Evolutionary conservation across 2,888 invertebrate genomes (phyloP), one percentile per base, ranked within the genome.

Genomic region (Caenorhabditis plicata): DNA sequence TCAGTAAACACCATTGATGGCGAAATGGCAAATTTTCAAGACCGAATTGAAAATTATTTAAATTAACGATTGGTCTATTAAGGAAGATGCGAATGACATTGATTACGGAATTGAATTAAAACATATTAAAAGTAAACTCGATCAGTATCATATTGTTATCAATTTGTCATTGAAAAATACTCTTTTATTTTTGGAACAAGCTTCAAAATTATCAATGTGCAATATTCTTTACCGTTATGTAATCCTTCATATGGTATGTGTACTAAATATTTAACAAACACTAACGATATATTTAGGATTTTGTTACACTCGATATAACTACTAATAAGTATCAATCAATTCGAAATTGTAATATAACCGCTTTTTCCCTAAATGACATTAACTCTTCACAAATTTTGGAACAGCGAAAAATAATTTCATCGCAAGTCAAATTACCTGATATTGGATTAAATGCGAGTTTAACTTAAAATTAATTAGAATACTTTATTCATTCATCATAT

Each of bases 201-300:
- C 66, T 0, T 58, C 62, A 0, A 50, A 51, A 23, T 42, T 66
- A 46, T 55, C 58, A 22, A 66, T 66, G 66, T 66, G 66, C 32
- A 55, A 58, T 15, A 50, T 58, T 7, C 50, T 62, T 25, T 66
- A 66, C 27, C 58, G 63, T 43, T 66, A 63, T 44, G 51, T 63
- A 5, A 39, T 66, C 13, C 58, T 62, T 48, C 55, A 63, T 48
- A 50, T 63, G 55, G 63, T 63, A 13, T 9, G 5, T 15, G 23
- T 40, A 8, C 7, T 40, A 23, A 13, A 8, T 22, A 20, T 15
- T 36, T n/a, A 9, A n/a, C 26, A 47, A 49, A 49, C 11, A 9
- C 8, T 35, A 23, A 11, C 20, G 2, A 7, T 19, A 26, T 22
- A 19, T 40, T 9, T 23, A 55, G 55, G 61, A 61, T 29, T 26